phyloP scores from a whole-genome alignment of 2,797 vertebrate species.

The Graptemys geographica region DNA sequence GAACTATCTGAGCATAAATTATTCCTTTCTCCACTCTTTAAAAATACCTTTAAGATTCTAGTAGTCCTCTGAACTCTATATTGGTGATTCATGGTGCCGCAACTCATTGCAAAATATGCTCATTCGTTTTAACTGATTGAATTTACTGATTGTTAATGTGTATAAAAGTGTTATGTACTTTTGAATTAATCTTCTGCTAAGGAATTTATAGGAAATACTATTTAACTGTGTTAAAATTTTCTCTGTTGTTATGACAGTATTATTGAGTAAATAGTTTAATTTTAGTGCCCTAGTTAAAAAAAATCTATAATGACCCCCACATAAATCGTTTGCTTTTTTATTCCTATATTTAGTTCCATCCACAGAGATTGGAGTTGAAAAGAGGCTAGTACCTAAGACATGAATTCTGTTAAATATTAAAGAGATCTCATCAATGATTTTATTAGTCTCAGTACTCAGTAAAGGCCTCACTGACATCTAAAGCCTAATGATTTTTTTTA shows the following conservation, averaged over 20 bases:
- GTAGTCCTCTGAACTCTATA: conserved; percentile 49
- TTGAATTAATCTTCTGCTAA: conserved; percentile 71
- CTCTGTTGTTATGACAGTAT: conserved; percentile 77
- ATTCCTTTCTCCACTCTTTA: conserved; percentile 31
- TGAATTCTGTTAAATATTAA: conserved; percentile 85
- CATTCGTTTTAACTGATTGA: conserved; percentile 74
- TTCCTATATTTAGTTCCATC: conserved; percentile 78
- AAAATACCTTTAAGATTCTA: conserved; percentile 54
- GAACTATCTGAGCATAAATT: conserved; percentile 50
- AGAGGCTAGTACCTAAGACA: conserved; percentile 79
- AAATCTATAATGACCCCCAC: conserved; percentile 73
- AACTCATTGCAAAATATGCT: conserved; percentile 70
- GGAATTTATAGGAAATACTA: conserved; percentile 75
- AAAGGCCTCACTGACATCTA: conserved; percentile 80
- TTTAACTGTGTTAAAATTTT: conserved; percentile 70
- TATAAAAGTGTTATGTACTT: conserved; percentile 73
- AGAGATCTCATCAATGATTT: conserved; percentile 84
- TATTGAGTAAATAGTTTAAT: conserved; percentile 82
- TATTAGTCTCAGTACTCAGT: conserved; percentile 82
- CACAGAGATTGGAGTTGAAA: conserved; percentile 74
- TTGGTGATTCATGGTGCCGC: conserved; percentile 67
- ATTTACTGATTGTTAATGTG: conserved; percentile 77
- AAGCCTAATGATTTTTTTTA: conserved; percentile 81
- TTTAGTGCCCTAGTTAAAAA: conserved; percentile 78
- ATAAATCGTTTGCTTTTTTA: conserved; percentile 72